Evolutionary conservation across 1,140 invertebrate genomes (phyloP), one percentile per base, ranked within the genome.

Genomic region (Panagrolaimus sp.): DNA sequence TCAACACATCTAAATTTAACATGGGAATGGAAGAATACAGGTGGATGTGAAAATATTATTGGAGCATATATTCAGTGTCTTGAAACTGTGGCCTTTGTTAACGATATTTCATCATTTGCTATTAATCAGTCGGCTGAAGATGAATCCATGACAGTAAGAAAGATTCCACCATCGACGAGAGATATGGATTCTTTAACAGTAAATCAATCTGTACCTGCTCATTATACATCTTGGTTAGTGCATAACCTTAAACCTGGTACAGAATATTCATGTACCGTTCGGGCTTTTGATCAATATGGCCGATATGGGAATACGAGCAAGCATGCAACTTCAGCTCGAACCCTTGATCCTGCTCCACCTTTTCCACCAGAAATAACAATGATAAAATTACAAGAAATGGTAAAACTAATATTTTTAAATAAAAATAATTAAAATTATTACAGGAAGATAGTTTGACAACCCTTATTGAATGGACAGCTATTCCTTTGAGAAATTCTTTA

Each of bases 281-380:
- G 17, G 10, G 67, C 75, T 43, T 78, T 76, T 63, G 75, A 76
- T 68, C 75, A 76, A 67, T 70, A 75, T 58, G 75, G 76, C 12
- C 32, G 75, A 44, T 47, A 52, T 28, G 75, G 75, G 24, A 44
- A 67, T 26, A 43, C 55, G n/a, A 70, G 64, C 26, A 32, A 65
- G 9, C 43, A 43, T 15, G 63, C 44, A 28, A 26, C 24, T 15
- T 32, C 28, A 15, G 75, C 65, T 14, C 47, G 47, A 21, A 76
- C 74, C 9, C 46, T 43, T 15, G 76, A 75, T n/a, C 75, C 47
- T 4, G 71, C 75, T 46, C 75, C 75, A 17, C 24, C 10, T 15
- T 21, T 26, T 43, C 62, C 68, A 14, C 71, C 75, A 15, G 26
- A 69, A 44, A 74, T 76, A 17, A 44, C 14, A 12, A 24, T 21